These are phyloP conservation scores for Nephrotoma appendiculata DNA, from an alignment of 2,888 invertebrate species.

Conservation along the genomic window DNA sequence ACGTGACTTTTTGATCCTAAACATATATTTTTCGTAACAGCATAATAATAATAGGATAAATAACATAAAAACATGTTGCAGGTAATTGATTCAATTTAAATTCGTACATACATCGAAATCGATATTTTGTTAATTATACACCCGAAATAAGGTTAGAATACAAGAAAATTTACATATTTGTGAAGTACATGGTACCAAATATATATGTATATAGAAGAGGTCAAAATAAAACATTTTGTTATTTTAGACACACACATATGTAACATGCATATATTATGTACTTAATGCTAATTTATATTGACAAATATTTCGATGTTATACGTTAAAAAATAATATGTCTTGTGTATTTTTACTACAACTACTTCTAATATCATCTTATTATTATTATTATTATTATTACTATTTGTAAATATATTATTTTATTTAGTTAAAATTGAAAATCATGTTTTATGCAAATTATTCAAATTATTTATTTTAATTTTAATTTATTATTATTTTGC, in stretches of 20 bases:
- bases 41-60: background rate
- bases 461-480: background rate
- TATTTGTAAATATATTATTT: background rate
- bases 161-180: background rate
- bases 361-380: background rate
- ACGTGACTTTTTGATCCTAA: slow-evolving; percentile 6
- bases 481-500: background rate
- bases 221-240: background rate
- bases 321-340: background rate
- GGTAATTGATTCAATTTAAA: slow-evolving; percentile 5
- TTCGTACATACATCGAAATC: background rate
- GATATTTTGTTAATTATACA: background rate
- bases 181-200: background rate
- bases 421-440: background rate
- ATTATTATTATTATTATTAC: background rate
- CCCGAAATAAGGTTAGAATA: background rate
- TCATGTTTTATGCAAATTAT: background rate
- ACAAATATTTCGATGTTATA: background rate
- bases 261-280: background rate
- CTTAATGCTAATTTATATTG: background rate
- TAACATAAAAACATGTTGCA: slow-evolving; percentile 1
- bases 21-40: background rate
- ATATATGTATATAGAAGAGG: background rate
- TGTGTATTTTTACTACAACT: background rate
- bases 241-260: background rate